Percentiles rank a stretch among this genome's conserved stretches.
Evolutionary conservation across 2,113 vertebrate species (phyloP).

Genomic region (Fulica atra): DNA sequence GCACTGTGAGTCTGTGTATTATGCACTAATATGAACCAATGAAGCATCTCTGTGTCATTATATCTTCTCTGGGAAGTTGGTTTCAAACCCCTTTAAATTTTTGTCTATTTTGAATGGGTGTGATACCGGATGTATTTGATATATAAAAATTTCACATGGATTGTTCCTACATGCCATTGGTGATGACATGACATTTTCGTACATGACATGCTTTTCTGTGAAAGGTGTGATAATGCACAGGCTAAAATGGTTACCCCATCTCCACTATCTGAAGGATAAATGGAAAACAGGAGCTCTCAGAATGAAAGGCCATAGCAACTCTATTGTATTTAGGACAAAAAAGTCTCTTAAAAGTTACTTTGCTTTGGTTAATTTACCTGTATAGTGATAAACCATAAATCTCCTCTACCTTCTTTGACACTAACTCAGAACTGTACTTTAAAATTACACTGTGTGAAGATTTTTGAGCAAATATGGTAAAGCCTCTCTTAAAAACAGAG

Average conservation of each 20-base stretch:
- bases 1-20: background rate
- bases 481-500: slow-evolving; percentile 29
- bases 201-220: background rate
- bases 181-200: background rate
- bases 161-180: rapidly evolving
- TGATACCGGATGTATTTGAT: background rate
- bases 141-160: background rate
- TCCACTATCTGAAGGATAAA: background rate
- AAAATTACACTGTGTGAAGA: slow-evolving; percentile 46
- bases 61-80: background rate
- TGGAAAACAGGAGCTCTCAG: background rate
- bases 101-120: background rate
- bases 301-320: background rate
- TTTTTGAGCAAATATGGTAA: slow-evolving; percentile 73
- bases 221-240: background rate
- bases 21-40: background rate
- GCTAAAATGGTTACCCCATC: background rate
- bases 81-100: background rate
- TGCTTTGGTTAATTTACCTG: slow-evolving; percentile 1
- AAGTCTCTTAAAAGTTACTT: slow-evolving; percentile 27
- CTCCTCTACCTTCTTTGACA: slow-evolving; percentile 41
- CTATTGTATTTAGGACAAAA: background rate
- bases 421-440: slow-evolving; percentile 53
- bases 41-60: background rate
- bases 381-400: background rate